A percentile compares a stretch with the other conserved stretches of the same genome.
These are phyloP conservation scores for Drosophila kepulauana DNA, from an alignment of 1,140 invertebrate genomes.

Conservation along the genomic window DNA sequence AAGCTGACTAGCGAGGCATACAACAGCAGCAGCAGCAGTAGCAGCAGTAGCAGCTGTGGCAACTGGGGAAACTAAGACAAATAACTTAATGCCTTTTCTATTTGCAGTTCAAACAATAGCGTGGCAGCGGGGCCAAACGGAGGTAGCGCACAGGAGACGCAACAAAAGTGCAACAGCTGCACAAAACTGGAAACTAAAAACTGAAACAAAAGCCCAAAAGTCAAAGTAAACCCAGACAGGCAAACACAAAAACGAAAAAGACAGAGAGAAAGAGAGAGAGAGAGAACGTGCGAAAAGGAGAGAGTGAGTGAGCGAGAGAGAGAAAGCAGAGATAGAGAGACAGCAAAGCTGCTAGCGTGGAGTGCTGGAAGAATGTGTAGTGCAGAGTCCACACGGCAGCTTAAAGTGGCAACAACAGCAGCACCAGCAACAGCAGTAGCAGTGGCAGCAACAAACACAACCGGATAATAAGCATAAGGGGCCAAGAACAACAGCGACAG, in stretches of 20 bases:
- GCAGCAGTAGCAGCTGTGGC: slow-evolving; percentile 27
- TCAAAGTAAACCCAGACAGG: slow-evolving; percentile 38
- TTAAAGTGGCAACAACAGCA: slow-evolving; percentile 75
- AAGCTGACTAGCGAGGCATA: slow-evolving; percentile 36
- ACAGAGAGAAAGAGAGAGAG: not conserved
- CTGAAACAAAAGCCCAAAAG: slow-evolving; percentile 54
- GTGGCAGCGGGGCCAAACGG: slow-evolving; percentile 12
- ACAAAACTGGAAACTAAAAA: slow-evolving; percentile 37
- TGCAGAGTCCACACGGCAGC: slow-evolving; percentile 72
- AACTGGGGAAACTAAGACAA: slow-evolving; percentile 73
- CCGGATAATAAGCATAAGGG: slow-evolving; percentile 72
- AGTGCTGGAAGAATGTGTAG: slow-evolving; percentile 73
- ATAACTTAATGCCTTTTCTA: slow-evolving; percentile 79
- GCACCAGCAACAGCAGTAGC: slow-evolving; percentile 14
- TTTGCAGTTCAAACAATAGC: slow-evolving; percentile 78
- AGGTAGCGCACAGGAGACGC: slow-evolving; percentile 39
- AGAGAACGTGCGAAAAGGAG: not conserved
- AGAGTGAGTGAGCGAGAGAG: not conserved
- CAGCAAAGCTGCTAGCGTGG: slow-evolving; percentile 31
- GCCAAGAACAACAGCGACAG: slow-evolving; percentile 42
- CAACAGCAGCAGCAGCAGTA: not conserved
- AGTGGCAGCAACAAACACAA: slow-evolving; percentile 56
- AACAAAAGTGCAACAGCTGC: slow-evolving; percentile 79
- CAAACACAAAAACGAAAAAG: slow-evolving; percentile 10
- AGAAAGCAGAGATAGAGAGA: slow-evolving; percentile 20